Percentiles rank a stretch among this genome's conserved stretches.
These are phyloP conservation scores for Hemibagrus guttatus DNA, from an alignment of 2,797 vertebrate genomes.

Conservation along the genomic window DNA sequence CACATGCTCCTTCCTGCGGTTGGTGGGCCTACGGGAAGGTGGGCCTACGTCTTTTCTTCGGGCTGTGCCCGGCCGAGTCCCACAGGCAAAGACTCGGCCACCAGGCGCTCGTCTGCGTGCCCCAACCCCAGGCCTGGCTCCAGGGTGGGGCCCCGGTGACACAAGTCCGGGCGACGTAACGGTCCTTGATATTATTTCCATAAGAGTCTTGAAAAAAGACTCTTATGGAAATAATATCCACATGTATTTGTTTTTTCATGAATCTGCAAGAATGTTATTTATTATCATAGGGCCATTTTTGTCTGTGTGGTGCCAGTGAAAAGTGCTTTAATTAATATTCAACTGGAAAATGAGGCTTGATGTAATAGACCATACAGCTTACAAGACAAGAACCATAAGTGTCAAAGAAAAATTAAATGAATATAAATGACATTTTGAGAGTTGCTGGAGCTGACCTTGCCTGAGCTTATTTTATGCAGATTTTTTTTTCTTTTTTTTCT, in stretches of 20 bases:
- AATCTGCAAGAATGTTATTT: constrained; percentile 19
- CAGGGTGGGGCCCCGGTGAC: too few relatives aligned
- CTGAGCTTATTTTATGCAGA: constrained; percentile 13
- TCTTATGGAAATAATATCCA: too few relatives aligned
- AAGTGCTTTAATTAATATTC: constrained; percentile 47
- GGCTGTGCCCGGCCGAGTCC: too few relatives aligned
- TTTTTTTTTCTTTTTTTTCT: constrained; percentile 8
- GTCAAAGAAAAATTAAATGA: constrained; percentile 26
- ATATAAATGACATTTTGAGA: constrained; percentile 16
- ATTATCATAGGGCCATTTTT: background rate
- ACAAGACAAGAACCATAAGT: constrained; percentile 13
- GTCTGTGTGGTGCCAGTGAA: background rate
- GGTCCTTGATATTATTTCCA: too few relatives aligned
- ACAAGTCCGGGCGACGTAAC: too few relatives aligned
- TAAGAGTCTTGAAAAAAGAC: too few relatives aligned
- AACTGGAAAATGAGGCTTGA: constrained; percentile 43
- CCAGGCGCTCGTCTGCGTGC: too few relatives aligned
- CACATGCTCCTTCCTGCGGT: too few relatives aligned
- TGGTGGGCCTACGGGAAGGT: too few relatives aligned
- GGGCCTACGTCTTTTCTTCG: too few relatives aligned
- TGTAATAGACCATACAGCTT: constrained; percentile 23
- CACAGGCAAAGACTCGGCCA: too few relatives aligned
- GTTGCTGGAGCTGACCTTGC: constrained; percentile 25
- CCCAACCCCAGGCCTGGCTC: too few relatives aligned
- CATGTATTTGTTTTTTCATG: constrained; percentile 42